Base-by-base conservation (phyloP, 2,797 vertebrate species). In the Onychomys leucogaster region DNA sequence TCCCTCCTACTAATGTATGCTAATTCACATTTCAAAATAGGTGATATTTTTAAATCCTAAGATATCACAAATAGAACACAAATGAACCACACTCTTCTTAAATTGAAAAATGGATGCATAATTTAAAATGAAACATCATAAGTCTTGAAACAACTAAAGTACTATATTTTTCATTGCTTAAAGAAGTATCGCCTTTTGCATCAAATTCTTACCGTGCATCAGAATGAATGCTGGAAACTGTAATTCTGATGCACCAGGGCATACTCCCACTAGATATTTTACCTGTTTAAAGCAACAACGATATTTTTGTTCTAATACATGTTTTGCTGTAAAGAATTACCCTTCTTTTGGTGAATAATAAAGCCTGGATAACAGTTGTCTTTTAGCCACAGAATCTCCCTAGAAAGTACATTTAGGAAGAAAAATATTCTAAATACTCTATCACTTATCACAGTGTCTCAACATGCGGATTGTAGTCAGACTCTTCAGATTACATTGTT, bases 11-110 rank as follows among this genome's bases (percentile, higher is more conserved):
- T 91, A 95, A 67, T 95, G 37, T 96, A 59, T 89, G 57, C 71
- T 95, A 92, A 97, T 95, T 96, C 97, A 97, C 92, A 96, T 96
- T 95, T 96, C 91, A 96, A 97, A 97, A 95, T 73, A 94, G 92
- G 65, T 95, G 92, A 94, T 97, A 97, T 97, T 97, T 97, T 98
- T 88, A 95, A 97, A 95, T 84, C 89, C 52, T 94, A 95, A 92
- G 82, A 95, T 96, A 97, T 94, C 85, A 96, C 95, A 96, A 86
- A 95, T 71, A 86, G 46, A n/a, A 92, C 25, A 92, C 75, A 95
- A 95, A 43, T 94, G 67, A 97, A 96, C 83, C 90, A 95, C 95
- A 95, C 12, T 77, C 89, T 96, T 94, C 92, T 85, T 96, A 97
- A 97, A 94, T 90, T 97, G 76, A 96, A 88, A 73, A 94, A 96